Base-by-base conservation (phyloP, 2,797 vertebrate species). In the Lutjanus argentimaculatus region DNA sequence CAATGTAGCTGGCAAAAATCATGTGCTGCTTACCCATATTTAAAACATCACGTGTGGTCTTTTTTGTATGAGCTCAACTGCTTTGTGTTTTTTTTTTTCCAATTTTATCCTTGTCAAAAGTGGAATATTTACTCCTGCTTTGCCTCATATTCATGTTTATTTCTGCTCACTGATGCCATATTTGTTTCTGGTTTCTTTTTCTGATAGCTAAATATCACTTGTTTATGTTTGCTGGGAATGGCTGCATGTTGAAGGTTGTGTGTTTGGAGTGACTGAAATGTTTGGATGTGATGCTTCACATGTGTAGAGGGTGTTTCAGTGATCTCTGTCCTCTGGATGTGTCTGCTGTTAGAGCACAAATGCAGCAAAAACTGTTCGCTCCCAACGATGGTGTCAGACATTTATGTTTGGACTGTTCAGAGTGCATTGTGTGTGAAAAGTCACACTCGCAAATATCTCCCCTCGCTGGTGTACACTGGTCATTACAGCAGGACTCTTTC, bases 1-100 rank as follows among this genome's bases (percentile, higher is more conserved):
- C 97, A 97, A 96, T 97, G 97, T 98, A 97, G 97, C 97, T 98
- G 97, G 97, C 97, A 98, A 97, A 97, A 96, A 97, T 97, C 93
- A 88, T 94, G 94, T 89, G 85, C 85, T 93, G 92, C 75, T 93
- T 86, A 91, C 62, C 91, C 95, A 96, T 96, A 90, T 91, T 92
- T 82, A 63, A 91, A 92, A 88, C 76, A 52, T 74, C 46, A 56
- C 87, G 63, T 68, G 49, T 5, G 51, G 17, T 8, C 55, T 61
- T 62, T 58, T 76, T 75, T 83, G 30, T 55, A n/a, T 53, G 16
- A 58, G 42, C 65, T 72, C 65, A 45, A 56, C 49, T 77, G 55
- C 61, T 72, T 66, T 73, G 36, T 81, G 36, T 51, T 51, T 49
- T 63, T 51, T 51, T 49, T 63, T 19, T 67, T 19, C 10, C 66